Conservation (phyloP, 2,113 vertebrate genomes). For the Tragelaphus strepsiceros region DNA sequence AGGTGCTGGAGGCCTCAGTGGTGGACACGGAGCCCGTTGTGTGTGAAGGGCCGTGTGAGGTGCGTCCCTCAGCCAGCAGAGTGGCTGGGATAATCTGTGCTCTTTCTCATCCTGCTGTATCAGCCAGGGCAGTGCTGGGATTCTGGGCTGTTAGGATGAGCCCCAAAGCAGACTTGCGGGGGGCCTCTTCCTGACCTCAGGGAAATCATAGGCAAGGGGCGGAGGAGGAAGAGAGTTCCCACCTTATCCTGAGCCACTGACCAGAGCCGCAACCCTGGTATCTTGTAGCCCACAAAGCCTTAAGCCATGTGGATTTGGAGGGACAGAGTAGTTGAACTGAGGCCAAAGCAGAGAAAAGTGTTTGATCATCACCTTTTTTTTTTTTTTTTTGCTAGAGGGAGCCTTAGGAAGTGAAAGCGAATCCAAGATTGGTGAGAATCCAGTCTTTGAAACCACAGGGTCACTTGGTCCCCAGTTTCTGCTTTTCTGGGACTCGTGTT, state of each 20-base stretch:
- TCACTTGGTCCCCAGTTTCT: neutral
- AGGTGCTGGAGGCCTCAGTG: accelerated
- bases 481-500: neutral
- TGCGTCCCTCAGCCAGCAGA: neutral
- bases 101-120: too few species aligned
- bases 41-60: accelerated
- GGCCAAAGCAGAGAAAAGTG: neutral
- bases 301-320: neutral
- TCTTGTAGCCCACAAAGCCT: neutral
- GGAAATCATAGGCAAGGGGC: neutral
- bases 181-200: neutral
- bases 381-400: neutral
- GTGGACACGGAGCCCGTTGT: accelerated
- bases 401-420: neutral
- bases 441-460: neutral
- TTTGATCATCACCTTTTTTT: neutral
- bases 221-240: neutral
- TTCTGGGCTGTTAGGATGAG: neutral
- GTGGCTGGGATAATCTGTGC: neutral
- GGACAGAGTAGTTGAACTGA: too few species aligned
- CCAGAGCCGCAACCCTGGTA: neutral
- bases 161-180: neutral
- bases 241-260: neutral
- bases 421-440: neutral
- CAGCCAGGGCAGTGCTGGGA: accelerated